Evolutionary conservation across 2,797 vertebrate species (phyloP).

Genomic region (Aldrovandia affinis): DNA sequence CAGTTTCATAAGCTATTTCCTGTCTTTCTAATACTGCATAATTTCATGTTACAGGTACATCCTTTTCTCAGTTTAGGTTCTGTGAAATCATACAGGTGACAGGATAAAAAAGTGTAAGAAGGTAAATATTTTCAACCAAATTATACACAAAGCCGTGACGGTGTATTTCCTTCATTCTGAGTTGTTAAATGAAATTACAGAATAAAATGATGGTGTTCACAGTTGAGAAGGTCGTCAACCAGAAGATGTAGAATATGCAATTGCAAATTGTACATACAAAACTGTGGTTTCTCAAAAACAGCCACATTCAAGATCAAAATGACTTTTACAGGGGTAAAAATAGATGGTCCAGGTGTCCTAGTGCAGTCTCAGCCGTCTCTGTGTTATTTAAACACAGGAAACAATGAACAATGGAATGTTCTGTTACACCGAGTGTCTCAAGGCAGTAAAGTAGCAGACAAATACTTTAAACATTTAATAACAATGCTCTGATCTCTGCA

Average conservation of each 20-base stretch:
- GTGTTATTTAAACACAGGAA: slow-evolving; percentile 44
- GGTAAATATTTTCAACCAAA: neutral
- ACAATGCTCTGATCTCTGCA: neutral
- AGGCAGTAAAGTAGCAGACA: neutral
- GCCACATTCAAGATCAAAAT: neutral
- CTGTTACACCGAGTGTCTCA: neutral
- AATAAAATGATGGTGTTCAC: too few species aligned
- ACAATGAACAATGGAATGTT: slow-evolving; percentile 5
- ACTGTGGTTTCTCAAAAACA: neutral
- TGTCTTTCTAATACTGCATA: neutral
- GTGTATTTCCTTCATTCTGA: too few species aligned
- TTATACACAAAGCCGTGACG: neutral
- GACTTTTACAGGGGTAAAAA: neutral
- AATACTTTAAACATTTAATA: neutral
- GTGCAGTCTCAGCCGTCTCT: slow-evolving; percentile 48
- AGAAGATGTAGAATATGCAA: neutral
- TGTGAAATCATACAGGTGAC: too few species aligned
- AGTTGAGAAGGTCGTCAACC: too few species aligned
- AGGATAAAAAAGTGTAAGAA: too few species aligned
- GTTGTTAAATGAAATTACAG: too few species aligned
- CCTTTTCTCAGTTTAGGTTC: neutral
- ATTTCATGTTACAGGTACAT: neutral
- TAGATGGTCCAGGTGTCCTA: slow-evolving; percentile 56
- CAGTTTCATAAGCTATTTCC: slow-evolving; percentile 51
- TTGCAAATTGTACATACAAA: neutral